Evolutionary conservation across 2,797 vertebrate species (phyloP).

Genomic region (Lepilemur ruficaudatus): DNA sequence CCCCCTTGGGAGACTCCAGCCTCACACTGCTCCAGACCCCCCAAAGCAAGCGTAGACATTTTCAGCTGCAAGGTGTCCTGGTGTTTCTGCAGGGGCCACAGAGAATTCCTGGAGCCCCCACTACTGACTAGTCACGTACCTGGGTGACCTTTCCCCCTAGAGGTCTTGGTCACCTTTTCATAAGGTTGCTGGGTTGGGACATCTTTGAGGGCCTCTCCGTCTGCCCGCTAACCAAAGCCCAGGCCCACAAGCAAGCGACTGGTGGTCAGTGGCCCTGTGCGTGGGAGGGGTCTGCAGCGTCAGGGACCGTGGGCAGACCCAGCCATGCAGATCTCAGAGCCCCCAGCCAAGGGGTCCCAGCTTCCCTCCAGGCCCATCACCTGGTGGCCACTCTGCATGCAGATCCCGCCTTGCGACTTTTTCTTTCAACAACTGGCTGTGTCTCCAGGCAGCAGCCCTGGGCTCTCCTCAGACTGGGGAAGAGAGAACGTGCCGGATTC

Average conservation of each 20-base stretch:
- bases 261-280: fast-evolving
- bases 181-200: not conserved
- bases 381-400: fast-evolving
- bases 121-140: not conserved
- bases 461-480: not conserved
- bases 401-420: not conserved
- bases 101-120: not conserved
- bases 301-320: fast-evolving
- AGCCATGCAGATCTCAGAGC: not conserved
- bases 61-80: too few relatives aligned
- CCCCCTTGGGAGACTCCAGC: not conserved
- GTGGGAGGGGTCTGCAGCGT: too few relatives aligned
- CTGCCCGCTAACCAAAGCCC: not conserved
- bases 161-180: fast-evolving
- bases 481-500: not conserved
- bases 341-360: not conserved
- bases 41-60: fast-evolving
- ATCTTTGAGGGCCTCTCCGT: not conserved
- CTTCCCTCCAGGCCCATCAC: not conserved
- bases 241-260: not conserved
- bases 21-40: not conserved
- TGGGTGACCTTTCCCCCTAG: fast-evolving
- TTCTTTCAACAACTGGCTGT: fast-evolving
- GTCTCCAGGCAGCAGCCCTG: not conserved
- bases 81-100: not conserved